Evolutionary conservation across 2,797 vertebrate genomes (phyloP), one percentile per base, ranked within the genome.

Genomic region (Ataeniobius toweri): DNA sequence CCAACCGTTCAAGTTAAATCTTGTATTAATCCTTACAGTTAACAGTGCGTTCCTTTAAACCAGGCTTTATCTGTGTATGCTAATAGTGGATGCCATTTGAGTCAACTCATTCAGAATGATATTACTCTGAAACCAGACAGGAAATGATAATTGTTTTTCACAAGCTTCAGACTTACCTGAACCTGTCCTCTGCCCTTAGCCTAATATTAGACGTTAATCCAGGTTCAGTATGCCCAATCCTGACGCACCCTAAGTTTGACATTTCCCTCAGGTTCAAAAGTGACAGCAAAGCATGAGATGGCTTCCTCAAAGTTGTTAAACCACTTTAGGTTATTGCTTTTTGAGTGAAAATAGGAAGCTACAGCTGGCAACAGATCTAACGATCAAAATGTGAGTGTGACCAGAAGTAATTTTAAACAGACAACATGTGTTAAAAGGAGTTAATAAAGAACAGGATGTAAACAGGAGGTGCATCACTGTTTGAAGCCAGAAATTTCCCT

Each of bases 1-100:
- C 80, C 83, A 28, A 82, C 88, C 89, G 85, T 94, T 94, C 77
- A 93, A 65, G 79, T 80, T 80, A 86, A 81, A 89, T 91, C 91
- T 90, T 79, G 77, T 77, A 92, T 92, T 94, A 93, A 94, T 93
- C 93, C 93, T 72, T 79, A 86, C 84, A 85, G 85, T 91, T 88
- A 86, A 90, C 88, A 83, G 78, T 76, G 74, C 89, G 86, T 94
- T 88, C 92, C 91, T 55, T 80, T 91, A 86, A 88, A 83, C 90
- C 89, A 82, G 80, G 39, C 83, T 78, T 91, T 88, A 86, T 86
- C 85, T 87, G 83, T 88, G 85, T 77, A 83, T 85, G 87, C 89
- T 86, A 83, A 82, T 84, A 83, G 83, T 78, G 82, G 91, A 91
- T 92, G 90, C 90, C 87, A 76, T 88, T 87, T 73, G 80, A 51